A percentile compares a stretch with the other conserved stretches of the same genome.
Evolutionary conservation across 2,113 vertebrate genomes (phyloP).

Genomic region (Pelobates fuscus): DNA sequence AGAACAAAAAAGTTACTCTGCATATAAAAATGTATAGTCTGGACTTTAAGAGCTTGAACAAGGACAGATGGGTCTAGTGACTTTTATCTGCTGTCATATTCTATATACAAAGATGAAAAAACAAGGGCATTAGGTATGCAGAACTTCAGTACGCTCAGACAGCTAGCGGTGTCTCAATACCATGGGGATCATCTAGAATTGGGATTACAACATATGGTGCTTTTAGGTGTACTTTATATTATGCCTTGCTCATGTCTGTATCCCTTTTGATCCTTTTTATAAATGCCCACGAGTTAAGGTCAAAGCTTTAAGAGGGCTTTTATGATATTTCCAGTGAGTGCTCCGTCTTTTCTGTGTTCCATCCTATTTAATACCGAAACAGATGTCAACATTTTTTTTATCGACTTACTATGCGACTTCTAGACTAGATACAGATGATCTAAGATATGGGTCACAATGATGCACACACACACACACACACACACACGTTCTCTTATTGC

Average conservation of each 20-base stretch:
- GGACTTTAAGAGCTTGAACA: background rate
- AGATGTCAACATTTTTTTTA: slow-evolving; percentile 20
- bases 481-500: too few species aligned
- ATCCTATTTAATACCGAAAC: slow-evolving; percentile 17
- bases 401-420: background rate
- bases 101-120: background rate
- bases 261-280: background rate
- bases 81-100: background rate
- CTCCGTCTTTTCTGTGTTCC: slow-evolving; percentile 1
- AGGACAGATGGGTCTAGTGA: slow-evolving; percentile 7
- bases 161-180: background rate
- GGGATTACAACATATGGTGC: slow-evolving; percentile 12
- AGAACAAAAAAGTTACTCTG: background rate
- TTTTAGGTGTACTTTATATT: slow-evolving; percentile 24
- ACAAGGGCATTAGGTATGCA: background rate
- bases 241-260: slow-evolving; percentile 4
- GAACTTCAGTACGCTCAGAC: background rate
- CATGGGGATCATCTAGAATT: background rate
- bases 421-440: slow-evolving; percentile 7
- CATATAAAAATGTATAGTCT: background rate
- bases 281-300: slow-evolving; percentile 4
- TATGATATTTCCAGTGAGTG: slow-evolving; percentile 13
- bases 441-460: background rate
- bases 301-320: slow-evolving; percentile 33
- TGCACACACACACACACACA: too few species aligned